phyloP scores from a whole-genome alignment of 2,113 vertebrate species.

The Nothocercus julius region DNA sequence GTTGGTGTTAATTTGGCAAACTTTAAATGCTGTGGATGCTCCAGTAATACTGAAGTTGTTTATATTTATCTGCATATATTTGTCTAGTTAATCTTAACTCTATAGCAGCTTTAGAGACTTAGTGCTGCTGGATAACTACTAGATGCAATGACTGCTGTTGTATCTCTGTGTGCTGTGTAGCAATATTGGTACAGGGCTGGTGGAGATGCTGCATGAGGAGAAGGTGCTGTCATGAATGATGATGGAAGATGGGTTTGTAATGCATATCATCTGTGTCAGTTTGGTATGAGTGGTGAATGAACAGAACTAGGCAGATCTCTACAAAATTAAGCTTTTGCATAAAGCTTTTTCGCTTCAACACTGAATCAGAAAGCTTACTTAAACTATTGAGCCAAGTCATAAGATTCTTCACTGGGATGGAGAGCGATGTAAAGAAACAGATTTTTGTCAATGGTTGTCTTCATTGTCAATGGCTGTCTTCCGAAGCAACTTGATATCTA shows the following conservation, averaged over 20 bases:
- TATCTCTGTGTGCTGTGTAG: accelerated
- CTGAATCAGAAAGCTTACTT: no score
- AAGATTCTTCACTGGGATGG: not conserved
- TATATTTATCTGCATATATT: not conserved
- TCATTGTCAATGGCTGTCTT: not conserved
- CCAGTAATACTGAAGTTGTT: not conserved
- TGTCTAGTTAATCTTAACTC: not conserved
- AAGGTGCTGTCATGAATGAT: accelerated
- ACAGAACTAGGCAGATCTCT: not conserved
- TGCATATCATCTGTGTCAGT: not conserved
- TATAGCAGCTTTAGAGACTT: not conserved
- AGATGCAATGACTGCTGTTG: not conserved
- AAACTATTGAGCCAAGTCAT: not conserved
- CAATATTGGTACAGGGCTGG: accelerated
- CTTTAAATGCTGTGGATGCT: not conserved
- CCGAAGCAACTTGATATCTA: not conserved
- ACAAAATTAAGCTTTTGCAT: not conserved
- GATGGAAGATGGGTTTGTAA: not conserved
- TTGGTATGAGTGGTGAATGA: not conserved
- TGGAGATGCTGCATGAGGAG: not conserved
- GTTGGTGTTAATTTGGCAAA: not conserved
- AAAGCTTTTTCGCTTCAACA: not conserved
- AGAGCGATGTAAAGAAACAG: not conserved
- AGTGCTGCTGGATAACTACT: not conserved
- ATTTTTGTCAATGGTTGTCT: not conserved